These are phyloP conservation scores for Rutilus rutilus DNA, from an alignment of 2,113 vertebrate species.

Conservation along the genomic window DNA sequence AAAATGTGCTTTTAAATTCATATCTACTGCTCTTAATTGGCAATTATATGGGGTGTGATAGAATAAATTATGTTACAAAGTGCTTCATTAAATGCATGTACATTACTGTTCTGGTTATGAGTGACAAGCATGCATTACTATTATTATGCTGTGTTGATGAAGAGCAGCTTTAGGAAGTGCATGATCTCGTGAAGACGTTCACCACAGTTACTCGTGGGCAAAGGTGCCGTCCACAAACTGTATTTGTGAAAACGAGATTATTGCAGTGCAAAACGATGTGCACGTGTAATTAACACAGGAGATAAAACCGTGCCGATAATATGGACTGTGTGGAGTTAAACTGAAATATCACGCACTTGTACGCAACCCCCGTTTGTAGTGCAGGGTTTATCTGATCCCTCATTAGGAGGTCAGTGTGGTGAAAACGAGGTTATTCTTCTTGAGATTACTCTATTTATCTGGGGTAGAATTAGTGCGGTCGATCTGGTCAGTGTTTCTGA, in stretches of 20 bases:
- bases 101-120: background rate
- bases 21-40: background rate
- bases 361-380: background rate
- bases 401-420: conserved; percentile 40
- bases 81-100: background rate
- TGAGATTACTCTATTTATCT: conserved; percentile 43
- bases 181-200: background rate
- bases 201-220: background rate
- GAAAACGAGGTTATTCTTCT: conserved; percentile 60
- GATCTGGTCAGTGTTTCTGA: conserved; percentile 71
- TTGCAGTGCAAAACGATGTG: background rate
- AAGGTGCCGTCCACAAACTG: background rate
- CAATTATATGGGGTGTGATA: conserved; percentile 15
- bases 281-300: background rate
- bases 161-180: conserved; percentile 2
- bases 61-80: conserved; percentile 27
- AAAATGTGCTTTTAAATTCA: conserved; percentile 8
- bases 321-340: too few species aligned
- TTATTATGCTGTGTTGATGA: background rate
- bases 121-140: background rate
- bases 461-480: conserved; percentile 64
- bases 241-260: background rate
- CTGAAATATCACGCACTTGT: background rate
- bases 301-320: background rate
- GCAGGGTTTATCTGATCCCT: background rate